phyloP scores from a whole-genome alignment of 2,113 vertebrate genomes.

The Passer domesticus region DNA sequence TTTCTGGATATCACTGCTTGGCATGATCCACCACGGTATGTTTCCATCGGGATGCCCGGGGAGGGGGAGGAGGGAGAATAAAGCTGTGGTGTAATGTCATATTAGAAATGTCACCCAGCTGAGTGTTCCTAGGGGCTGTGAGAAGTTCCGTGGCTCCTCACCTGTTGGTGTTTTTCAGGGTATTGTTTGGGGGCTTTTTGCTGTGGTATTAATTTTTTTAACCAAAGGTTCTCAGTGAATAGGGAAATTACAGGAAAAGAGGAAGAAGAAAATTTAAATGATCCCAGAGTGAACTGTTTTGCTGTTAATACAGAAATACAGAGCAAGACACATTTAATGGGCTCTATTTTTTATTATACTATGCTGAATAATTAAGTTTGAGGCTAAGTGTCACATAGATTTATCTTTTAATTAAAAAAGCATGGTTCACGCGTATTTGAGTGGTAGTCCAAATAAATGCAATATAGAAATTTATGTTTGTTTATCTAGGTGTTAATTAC shows the following conservation, averaged over 20 bases:
- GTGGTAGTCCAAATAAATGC: constrained; percentile 99
- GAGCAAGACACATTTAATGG: constrained; percentile 99
- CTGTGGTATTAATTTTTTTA: neutral
- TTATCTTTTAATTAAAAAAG: constrained; percentile 99
- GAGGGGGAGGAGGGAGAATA: neutral
- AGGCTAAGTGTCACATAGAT: constrained; percentile 99
- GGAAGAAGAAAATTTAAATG: constrained; percentile 90
- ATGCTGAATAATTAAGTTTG: constrained; percentile 99
- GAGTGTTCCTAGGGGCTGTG: neutral
- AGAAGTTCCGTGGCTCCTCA: constrained; percentile 65
- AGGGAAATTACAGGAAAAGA: constrained; percentile 72
- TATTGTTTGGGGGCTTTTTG: neutral
- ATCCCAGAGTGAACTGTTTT: constrained; percentile 95
- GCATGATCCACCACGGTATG: neutral
- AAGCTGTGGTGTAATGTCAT: neutral
- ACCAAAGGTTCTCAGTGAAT: constrained; percentile 40
- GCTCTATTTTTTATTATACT: constrained; percentile 99
- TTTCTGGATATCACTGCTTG: constrained; percentile 45
- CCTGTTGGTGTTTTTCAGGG: constrained; percentile 74
- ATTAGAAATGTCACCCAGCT: constrained; percentile 39
- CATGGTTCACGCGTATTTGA: constrained; percentile 99
- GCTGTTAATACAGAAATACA: constrained; percentile 99
- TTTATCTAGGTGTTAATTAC: constrained; percentile 99
- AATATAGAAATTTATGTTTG: constrained; percentile 99
- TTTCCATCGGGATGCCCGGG: constrained; percentile 31